phyloP scores from a whole-genome alignment of 2,888 invertebrate species.

The Chrysina gloriosa region DNA sequence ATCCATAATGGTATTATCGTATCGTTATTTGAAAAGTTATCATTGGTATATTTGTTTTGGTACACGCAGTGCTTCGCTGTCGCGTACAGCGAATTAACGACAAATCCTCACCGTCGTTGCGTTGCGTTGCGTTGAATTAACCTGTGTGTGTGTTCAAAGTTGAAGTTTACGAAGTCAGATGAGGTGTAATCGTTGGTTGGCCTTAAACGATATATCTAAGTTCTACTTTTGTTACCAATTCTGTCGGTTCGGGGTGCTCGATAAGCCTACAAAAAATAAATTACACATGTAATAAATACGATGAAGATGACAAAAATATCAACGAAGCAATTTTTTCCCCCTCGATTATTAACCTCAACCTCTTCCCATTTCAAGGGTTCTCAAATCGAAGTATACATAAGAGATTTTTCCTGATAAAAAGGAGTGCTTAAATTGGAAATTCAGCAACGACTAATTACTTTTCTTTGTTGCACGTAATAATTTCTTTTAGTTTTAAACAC shows the following conservation, averaged over 20 bases:
- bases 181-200: constrained; percentile 24
- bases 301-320: not conserved
- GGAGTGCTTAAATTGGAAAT: too few species aligned
- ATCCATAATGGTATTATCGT: too few species aligned
- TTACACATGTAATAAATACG: not conserved
- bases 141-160: not conserved
- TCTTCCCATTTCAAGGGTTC: too few species aligned
- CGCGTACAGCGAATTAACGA: too few species aligned
- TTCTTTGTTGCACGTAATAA: too few species aligned
- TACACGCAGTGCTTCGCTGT: too few species aligned
- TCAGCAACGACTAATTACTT: too few species aligned
- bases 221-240: constrained; percentile 37
- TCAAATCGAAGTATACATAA: too few species aligned
- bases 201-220: not conserved
- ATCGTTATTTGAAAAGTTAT: not conserved
- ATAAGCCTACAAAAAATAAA: constrained; percentile 29
- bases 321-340: not conserved
- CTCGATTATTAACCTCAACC: too few species aligned
- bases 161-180: not conserved
- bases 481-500: too few species aligned
- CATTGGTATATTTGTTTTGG: not conserved
- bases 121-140: not conserved
- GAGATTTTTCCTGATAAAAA: too few species aligned
- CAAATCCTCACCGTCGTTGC: too few species aligned
- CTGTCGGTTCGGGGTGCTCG: constrained; percentile 31